Evolutionary conservation across 2,888 invertebrate species (phyloP), one percentile per base, ranked within the genome.

Genomic region (Stomorhina lunata): DNA sequence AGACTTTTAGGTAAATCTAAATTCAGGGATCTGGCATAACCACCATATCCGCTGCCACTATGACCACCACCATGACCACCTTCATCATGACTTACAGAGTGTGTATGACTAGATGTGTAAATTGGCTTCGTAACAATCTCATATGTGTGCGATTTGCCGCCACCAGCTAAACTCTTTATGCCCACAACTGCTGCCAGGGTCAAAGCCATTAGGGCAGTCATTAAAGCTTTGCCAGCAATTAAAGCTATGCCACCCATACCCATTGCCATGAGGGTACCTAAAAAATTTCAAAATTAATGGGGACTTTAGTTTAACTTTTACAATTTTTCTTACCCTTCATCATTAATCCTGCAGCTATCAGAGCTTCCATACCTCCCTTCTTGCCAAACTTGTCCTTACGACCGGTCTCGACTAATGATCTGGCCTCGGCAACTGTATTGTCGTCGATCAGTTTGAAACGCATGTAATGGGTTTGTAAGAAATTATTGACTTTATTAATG

Each of bases 121-220:
- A 96, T 92, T 0, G 96, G 96, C 86, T 96, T 96, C 48, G 96
- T 94, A 6, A 96, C 95, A 81, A 96, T 95, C 91, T 96, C 96
- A 88, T 96, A 96, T 0, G 96, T 96, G 7, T 96, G 95, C 9
- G 94, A 93, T 87, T 95, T 95, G 82, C 94, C 93, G 0, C 95
- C 95, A 2, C 93, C 90, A 1, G 95, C 93, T 17, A 96, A 90
- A 0, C 95, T 93, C 87, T 96, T 96, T 75, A 96, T 91, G 0
- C 96, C 96, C 73, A 96, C 93, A 81, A 96, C 94, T 0, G 94
- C 95, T 0, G 96, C 95, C 0, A 96, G 91, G 84, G 96, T 93
- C 0, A 96, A 92, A 0, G 96, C 96, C 93, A 96, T 95, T 73
- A 96, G 89, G 1, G 95, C 95, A 0, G 96, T 95, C 94, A 96